phyloP scores from a whole-genome alignment of 64 coral and sea anemone species.

The Anthopleura sola region DNA sequence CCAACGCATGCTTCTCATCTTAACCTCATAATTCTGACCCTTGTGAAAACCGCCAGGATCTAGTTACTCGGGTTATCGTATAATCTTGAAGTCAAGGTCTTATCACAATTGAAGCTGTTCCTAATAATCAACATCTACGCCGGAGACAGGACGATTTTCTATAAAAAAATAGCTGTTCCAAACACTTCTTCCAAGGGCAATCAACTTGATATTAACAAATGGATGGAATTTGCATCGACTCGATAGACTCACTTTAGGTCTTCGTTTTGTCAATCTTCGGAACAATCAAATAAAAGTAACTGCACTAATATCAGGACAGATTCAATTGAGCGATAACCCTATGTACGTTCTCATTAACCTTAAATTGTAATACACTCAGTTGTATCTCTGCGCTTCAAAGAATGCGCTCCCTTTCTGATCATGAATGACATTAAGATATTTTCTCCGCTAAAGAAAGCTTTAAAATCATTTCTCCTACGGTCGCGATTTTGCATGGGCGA shows the following conservation, averaged over 20 bases:
- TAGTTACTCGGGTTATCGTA: neutral
- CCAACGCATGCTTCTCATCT: neutral
- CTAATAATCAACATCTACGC: neutral
- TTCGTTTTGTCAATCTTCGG: neutral
- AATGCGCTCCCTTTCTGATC: neutral
- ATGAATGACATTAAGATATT: neutral
- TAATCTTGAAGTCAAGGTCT: neutral
- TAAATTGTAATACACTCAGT: neutral
- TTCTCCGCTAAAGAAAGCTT: too few species aligned
- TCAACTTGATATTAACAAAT: neutral
- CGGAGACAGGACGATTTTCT: neutral
- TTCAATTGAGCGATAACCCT: neutral
- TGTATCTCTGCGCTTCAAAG: neutral
- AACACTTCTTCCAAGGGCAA: neutral
- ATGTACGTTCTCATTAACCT: neutral
- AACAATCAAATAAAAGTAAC: neutral
- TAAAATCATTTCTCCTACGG: neutral
- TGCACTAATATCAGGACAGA: neutral
- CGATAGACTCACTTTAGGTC: neutral
- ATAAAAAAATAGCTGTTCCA: neutral
- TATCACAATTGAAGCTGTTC: neutral
- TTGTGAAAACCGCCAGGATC: neutral
- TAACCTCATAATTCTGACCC: slow-evolving; percentile 7
- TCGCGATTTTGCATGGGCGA: too few species aligned
- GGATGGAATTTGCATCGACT: neutral